Evolutionary conservation across 2,888 invertebrate species (phyloP).

Genomic region (Prenolepis imparis): DNA sequence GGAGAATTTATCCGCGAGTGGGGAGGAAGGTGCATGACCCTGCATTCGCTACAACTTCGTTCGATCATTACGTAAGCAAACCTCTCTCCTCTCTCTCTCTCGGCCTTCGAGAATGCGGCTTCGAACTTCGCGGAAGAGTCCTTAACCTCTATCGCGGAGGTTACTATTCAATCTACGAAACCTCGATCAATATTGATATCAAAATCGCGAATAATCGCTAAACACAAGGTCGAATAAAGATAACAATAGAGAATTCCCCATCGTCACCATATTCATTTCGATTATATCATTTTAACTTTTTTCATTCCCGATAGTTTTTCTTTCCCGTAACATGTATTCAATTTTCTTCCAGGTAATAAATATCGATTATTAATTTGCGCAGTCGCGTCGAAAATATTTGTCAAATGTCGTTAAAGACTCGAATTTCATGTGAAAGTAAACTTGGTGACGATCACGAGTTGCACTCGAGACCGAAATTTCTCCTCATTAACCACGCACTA

Average conservation of each 20-base stretch:
- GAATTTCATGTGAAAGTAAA: background rate
- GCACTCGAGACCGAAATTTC: background rate
- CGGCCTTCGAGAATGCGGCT: constrained; percentile 25
- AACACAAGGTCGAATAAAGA: background rate
- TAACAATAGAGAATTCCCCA: background rate
- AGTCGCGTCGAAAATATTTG: background rate
- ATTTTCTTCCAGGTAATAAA: background rate
- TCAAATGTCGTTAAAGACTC: background rate
- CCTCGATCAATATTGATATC: constrained; percentile 3
- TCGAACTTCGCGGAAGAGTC: constrained; percentile 25
- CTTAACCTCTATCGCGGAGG: constrained; percentile 11
- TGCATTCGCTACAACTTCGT: constrained; percentile 64
- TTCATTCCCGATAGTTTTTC: background rate
- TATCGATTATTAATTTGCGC: background rate
- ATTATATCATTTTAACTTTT: no score
- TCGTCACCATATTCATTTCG: background rate
- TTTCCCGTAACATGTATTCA: background rate
- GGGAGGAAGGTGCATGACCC: constrained; percentile 72
- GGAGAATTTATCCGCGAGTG: constrained; percentile 57
- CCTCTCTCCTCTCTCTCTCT: background rate
- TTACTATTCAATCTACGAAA: constrained; percentile 19
- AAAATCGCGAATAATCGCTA: background rate
- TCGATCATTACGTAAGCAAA: constrained; percentile 48
- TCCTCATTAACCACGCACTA: background rate
- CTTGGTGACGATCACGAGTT: no score